Percentiles rank a stretch among this genome's conserved stretches.
These are phyloP conservation scores for Buathra laborator DNA, from an alignment of 2,888 invertebrate genomes.

Conservation along the genomic window DNA sequence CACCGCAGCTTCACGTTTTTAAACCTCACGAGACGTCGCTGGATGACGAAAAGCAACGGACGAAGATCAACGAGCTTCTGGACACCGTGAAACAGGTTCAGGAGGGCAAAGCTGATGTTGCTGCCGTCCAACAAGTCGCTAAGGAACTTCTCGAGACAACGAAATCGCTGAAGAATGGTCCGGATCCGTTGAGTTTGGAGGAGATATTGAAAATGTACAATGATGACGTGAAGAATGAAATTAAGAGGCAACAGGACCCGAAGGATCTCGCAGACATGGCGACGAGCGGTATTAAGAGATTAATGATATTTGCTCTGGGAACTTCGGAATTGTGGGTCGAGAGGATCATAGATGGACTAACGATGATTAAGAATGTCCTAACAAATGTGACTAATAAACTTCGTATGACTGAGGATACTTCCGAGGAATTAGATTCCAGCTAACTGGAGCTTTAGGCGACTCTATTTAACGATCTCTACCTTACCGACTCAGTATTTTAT, in stretches of 20 bases:
- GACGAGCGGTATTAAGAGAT: conserved; percentile 80
- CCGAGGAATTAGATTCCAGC: not conserved
- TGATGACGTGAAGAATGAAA: conserved; percentile 82
- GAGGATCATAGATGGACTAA: conserved; percentile 77
- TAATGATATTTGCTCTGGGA: conserved; percentile 78
- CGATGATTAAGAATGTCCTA: conserved; percentile 75
- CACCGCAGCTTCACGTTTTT: conserved; percentile 81
- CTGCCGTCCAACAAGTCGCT: conserved; percentile 78
- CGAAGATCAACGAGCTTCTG: conserved; percentile 83
- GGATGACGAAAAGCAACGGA: conserved; percentile 86
- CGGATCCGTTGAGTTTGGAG: conserved; percentile 81
- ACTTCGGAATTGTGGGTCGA: conserved; percentile 76
- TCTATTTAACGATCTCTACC: conserved; percentile 21
- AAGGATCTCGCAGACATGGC: conserved; percentile 63
- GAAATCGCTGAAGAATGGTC: conserved; percentile 79
- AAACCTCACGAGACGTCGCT: conserved; percentile 81
- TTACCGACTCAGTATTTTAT: too few relatives aligned
- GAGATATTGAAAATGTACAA: conserved; percentile 80
- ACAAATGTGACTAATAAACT: conserved; percentile 73
- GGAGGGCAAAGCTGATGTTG: conserved; percentile 79
- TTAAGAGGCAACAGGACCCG: conserved; percentile 80
- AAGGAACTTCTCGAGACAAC: conserved; percentile 78
- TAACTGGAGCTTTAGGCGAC: too few relatives aligned
- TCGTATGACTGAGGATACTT: conserved; percentile 29
- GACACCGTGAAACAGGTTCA: conserved; percentile 82